Conservation (phyloP, 2,113 vertebrate genomes). For the Trichechus manatus region DNA sequence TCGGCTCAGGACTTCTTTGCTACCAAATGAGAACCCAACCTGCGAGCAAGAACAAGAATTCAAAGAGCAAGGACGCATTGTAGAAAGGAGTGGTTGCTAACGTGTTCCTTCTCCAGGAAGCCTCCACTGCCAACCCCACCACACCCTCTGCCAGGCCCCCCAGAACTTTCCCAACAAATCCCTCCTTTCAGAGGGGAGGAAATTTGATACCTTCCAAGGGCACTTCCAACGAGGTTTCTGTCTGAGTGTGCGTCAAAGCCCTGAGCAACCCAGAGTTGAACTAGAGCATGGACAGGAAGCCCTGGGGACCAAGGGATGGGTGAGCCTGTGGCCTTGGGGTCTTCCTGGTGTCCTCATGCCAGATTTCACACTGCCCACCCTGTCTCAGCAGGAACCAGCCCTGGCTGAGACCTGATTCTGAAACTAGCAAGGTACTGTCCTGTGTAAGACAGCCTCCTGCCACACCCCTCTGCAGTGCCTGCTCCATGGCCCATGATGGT, state of each 20-base stretch:
- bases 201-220: neutral
- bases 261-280: neutral
- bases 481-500: neutral
- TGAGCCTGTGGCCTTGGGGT: neutral
- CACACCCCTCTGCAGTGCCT: neutral
- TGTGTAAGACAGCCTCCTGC: neutral
- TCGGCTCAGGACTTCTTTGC: neutral
- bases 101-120: neutral
- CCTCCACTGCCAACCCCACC: neutral
- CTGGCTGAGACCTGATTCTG: neutral
- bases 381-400: neutral
- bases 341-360: neutral
- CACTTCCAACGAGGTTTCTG: neutral
- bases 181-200: neutral
- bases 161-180: neutral
- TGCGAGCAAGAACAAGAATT: neutral
- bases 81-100: neutral
- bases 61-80: neutral
- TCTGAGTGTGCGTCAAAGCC: neutral
- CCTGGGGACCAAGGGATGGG: neutral
- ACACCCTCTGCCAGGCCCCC: neutral
- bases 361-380: neutral
- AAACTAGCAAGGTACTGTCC: neutral
- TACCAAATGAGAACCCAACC: neutral
- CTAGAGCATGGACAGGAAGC: neutral